These are phyloP conservation scores for Danio choprae DNA, from an alignment of 2,797 vertebrate genomes.

Conservation along the genomic window DNA sequence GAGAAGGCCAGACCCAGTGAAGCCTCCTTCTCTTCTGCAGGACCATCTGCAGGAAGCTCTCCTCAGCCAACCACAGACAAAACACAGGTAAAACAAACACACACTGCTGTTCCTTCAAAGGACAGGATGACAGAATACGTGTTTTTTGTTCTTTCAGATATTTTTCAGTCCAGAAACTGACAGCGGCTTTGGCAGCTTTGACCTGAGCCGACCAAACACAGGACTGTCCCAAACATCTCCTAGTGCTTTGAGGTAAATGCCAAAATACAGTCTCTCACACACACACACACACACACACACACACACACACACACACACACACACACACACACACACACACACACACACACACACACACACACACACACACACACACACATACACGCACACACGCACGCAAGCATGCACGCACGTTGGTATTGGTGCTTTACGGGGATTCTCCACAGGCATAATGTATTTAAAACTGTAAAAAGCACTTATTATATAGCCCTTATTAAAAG, in stretches of 20 bases:
- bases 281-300: too few species aligned
- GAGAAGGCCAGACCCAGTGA: constrained; percentile 11
- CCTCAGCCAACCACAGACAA: constrained; percentile 12
- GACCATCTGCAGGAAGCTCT: neutral
- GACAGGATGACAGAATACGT: too few species aligned
- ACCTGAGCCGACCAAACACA: constrained; percentile 61
- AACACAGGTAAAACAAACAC: constrained; percentile 43
- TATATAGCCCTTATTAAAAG: too few species aligned
- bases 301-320: too few species aligned
- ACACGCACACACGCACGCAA: too few species aligned
- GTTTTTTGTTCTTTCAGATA: constrained; percentile 63
- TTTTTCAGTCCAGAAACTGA: constrained; percentile 73
- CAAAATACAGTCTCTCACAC: neutral
- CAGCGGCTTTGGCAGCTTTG: constrained; percentile 70
- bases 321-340: too few species aligned
- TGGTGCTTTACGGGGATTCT: too few species aligned
- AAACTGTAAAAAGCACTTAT: too few species aligned
- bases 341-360: too few species aligned
- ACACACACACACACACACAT: too few species aligned
- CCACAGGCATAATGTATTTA: too few species aligned
- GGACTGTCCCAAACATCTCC: constrained; percentile 61
- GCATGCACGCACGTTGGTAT: too few species aligned
- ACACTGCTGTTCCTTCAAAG: neutral
- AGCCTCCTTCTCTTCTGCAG: neutral
- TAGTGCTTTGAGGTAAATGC: constrained; percentile 67